Evolutionary conservation across 2,113 vertebrate genomes (phyloP), one percentile per base, ranked within the genome.

Genomic region (Siphamia tubifer): DNA sequence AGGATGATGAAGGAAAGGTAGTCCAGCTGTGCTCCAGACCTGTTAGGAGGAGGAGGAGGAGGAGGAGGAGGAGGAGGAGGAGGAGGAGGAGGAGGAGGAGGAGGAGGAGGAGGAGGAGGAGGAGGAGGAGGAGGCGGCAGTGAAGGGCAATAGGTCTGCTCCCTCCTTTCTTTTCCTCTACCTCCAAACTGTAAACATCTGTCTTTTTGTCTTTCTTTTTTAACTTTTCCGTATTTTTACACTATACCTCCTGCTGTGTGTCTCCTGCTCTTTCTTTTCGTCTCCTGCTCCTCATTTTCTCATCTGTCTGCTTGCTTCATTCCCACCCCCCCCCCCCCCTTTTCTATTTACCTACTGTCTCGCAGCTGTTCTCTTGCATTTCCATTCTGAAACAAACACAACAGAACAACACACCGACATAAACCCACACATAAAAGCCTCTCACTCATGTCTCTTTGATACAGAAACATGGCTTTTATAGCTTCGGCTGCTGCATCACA

Each of bases 171-270:
- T 24, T 58, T 30, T 72, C n/a, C 45, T 47, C 32, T 56, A 68
- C 66, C 53, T 74, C 56, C 53, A 85, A 86, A 87, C 67, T 31
- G 49, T 62, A 75, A 85, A 76, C 84, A 90, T 67, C 72, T 84
- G 76, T 65, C 55, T 39, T 66, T 75, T 56, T 66, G 65, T 75
- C 39, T 51, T 38, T 39, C 17, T 45, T 60, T 57, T 42, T 52
- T 19, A 19, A 55, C 19, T 23, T 13, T 13, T 69, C 3, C 4
- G 1, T 34, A 62, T 69, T 77, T 72, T 67, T 53, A 16, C 63
- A 74, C 64, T 49, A 48, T 16, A 32, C 53, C 66, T 61, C 51
- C 68, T 17, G 17, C 39, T 55, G 23, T 34, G 24, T 67, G 16
- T 61, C 27, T 25, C 45, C 17, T 35, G 44, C 9, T 31, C 27